Conservation (phyloP, 2,888 invertebrate genomes). For the Watsonalla binaria region DNA sequence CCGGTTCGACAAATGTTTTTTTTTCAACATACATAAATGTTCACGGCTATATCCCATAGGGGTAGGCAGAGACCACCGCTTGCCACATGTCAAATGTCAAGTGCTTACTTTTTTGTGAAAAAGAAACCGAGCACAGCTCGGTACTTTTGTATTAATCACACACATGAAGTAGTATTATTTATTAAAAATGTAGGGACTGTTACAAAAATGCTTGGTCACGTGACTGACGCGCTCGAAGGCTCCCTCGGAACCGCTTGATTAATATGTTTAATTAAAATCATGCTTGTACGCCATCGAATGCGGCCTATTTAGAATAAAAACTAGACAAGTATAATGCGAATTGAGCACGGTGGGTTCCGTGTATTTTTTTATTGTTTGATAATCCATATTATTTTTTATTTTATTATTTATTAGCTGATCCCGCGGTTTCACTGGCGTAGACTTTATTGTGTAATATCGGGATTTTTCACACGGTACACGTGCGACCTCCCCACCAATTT, state of each 20-base stretch:
- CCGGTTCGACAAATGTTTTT: too few relatives aligned
- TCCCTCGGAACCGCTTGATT: conserved; percentile 27
- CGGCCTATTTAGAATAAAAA: neutral
- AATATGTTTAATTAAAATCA: conserved; percentile 49
- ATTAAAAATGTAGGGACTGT: neutral
- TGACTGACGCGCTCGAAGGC: conserved; percentile 7
- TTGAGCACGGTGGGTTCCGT: neutral
- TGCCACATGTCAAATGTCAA: too few relatives aligned
- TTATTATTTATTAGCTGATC: too few relatives aligned
- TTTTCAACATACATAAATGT: too few relatives aligned
- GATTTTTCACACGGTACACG: too few relatives aligned
- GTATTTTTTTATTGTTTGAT: neutral
- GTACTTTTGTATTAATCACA: neutral
- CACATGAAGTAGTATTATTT: neutral
- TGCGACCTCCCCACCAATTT: too few relatives aligned
- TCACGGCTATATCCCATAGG: too few relatives aligned
- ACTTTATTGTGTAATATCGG: too few relatives aligned
- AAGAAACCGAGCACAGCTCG: too few relatives aligned
- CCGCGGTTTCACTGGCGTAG: too few relatives aligned
- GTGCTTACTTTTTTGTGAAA: too few relatives aligned
- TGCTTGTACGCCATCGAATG: neutral
- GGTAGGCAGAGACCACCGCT: too few relatives aligned
- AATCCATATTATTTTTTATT: neutral
- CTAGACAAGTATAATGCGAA: neutral
- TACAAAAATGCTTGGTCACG: neutral